Conservation (phyloP, 1,140 invertebrate species). For the Cylas formicarius region DNA sequence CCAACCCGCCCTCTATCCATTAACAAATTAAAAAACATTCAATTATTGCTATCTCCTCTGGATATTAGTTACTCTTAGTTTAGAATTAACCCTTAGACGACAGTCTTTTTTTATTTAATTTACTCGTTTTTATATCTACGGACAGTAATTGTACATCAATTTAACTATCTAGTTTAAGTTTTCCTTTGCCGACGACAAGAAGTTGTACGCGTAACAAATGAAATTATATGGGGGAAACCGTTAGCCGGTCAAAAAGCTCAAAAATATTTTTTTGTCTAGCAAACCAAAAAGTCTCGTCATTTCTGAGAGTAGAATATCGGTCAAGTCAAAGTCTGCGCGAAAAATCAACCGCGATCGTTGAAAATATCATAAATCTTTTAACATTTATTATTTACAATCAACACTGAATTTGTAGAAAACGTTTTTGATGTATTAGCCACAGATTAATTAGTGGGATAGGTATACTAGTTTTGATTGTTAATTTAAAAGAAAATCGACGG, state of each 20-base stretch:
- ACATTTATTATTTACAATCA: conserved; percentile 8
- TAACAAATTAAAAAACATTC: conserved; percentile 19
- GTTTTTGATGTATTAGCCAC: too few relatives aligned
- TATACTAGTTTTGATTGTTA: too few relatives aligned
- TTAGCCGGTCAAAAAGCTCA: too few relatives aligned
- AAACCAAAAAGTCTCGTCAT: conserved; percentile 8
- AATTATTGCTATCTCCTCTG: conserved; percentile 33
- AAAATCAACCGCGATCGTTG: too few relatives aligned
- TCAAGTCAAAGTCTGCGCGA: too few relatives aligned
- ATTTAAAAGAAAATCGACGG: too few relatives aligned
- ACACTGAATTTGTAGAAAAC: neutral
- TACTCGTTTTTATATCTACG: conserved; percentile 31
- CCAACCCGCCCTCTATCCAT: too few relatives aligned
- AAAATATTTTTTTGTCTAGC: conserved; percentile 8
- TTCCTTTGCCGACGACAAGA: neutral
- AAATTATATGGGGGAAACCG: too few relatives aligned
- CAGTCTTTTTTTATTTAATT: conserved; percentile 33
- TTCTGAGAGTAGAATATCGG: too few relatives aligned
- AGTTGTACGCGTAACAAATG: too few relatives aligned
- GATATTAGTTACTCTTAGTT: conserved; percentile 24
- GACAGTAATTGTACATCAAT: conserved; percentile 32
- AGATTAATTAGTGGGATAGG: too few relatives aligned
- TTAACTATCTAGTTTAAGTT: conserved; percentile 18
- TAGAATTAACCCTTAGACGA: conserved; percentile 33
- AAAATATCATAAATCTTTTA: conserved; percentile 4